Base-by-base conservation (phyloP, 2,797 vertebrate genomes). In the Silurus aristotelis region DNA sequence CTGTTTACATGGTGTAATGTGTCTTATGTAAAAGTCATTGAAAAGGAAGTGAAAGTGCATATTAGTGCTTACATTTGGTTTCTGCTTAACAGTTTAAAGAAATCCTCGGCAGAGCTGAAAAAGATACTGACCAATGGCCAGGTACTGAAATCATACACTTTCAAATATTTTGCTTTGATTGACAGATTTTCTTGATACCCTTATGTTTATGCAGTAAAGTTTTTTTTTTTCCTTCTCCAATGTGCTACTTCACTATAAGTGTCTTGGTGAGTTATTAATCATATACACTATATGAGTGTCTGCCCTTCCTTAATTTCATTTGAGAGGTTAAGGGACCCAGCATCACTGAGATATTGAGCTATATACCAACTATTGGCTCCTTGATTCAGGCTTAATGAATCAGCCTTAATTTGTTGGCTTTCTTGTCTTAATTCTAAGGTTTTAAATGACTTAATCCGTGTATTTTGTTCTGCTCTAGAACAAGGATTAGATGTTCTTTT, bases 81-180 rank as follows among this genome's bases (percentile, higher is more conserved):
- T 78, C 72, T 83, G 46, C 64, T 84, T 56, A 80, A 75, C 89
- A 99, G 98, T 90, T 94, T 99, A 83, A 99, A 98, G 90, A 98
- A 98, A 83, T 98, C 98, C 19, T 99, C 98, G n/a, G 98, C 98
- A 17, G 98, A 99, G 90, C 93, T 99, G 91, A 99, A 97, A 93
- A 99, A 96, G 89, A 99, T 99, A 87, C 89, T 99, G 91, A 97
- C 96, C 58, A 99, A 97, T 82, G 98, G 98, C 86, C 97, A 99
- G 96, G 98, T 99, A 93, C 90, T 91, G 31, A 83, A 83, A 63
- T 83, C 1, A 8, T 60, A 55, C 27, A 27, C 25, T 73, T 17
- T 46, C 48, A 25, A 5, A 5, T 25, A 25, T 80, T 15, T 48
- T 80, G 27, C 22, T 46, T 46, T 77, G 72, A 17, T 75, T 75